phyloP scores from a whole-genome alignment of 2,888 invertebrate species.

The Pilophorus perplexus region DNA sequence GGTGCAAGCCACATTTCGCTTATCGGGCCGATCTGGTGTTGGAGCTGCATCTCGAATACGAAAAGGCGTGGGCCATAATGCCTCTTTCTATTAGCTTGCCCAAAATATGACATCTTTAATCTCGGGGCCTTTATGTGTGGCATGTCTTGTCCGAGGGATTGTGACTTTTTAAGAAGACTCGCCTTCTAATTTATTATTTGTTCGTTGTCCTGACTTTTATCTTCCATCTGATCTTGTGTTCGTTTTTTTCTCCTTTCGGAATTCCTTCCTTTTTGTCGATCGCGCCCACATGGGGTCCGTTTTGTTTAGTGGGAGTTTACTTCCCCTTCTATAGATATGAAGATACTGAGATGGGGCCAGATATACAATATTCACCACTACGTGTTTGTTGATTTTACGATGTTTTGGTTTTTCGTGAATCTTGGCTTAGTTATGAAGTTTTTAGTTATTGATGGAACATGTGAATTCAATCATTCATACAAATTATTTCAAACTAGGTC shows the following conservation, averaged over 20 bases:
- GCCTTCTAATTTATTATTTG: constrained; percentile 6
- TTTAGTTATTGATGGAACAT: too few relatives aligned
- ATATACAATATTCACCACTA: too few relatives aligned
- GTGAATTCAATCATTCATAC: too few relatives aligned
- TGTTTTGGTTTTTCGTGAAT: too few relatives aligned
- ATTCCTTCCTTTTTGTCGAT: background rate
- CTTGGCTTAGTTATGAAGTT: too few relatives aligned
- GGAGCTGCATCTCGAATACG: constrained; percentile 9
- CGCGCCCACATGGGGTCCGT: constrained; percentile 2
- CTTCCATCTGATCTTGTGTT: constrained; percentile 10
- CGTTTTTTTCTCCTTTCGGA: background rate
- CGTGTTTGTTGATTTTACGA: too few relatives aligned
- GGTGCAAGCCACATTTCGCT: background rate
- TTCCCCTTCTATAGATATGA: too few relatives aligned
- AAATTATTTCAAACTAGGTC: too few relatives aligned
- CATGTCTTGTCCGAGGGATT: background rate
- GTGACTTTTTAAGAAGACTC: constrained; percentile 25
- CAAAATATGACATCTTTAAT: constrained; percentile 21
- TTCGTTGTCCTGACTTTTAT: constrained; percentile 10
- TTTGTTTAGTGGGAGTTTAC: background rate
- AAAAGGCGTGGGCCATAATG: constrained; percentile 3
- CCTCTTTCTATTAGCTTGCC: constrained; percentile 14
- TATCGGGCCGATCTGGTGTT: constrained; percentile 1
- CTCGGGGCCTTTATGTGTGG: constrained; percentile 11
- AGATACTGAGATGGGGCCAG: too few relatives aligned